Evolutionary conservation across 2,797 vertebrate genomes (phyloP).

Genomic region (Sebastiscus tertius): DNA sequence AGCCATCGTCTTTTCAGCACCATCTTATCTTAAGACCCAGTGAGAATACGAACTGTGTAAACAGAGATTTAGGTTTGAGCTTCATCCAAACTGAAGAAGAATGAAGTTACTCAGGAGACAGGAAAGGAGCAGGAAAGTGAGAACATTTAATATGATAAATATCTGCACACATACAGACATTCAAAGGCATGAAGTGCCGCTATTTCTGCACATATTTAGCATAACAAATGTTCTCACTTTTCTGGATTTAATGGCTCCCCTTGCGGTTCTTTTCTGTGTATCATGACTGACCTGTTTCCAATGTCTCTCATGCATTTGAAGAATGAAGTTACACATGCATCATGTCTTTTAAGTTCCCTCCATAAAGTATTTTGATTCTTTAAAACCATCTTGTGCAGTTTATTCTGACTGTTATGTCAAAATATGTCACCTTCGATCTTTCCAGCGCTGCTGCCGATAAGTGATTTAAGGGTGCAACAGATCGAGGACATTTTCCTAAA

Average conservation of each 20-base stretch:
- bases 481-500: not conserved
- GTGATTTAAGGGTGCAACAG: not conserved
- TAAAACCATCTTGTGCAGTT: not conserved
- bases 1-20: slow-evolving; percentile 2
- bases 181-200: not conserved
- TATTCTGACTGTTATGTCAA: not conserved
- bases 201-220: not conserved
- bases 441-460: no score
- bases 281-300: not conserved
- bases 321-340: not conserved
- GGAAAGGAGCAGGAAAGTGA: not conserved
- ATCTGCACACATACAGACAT: not conserved
- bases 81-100: not conserved
- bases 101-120: not conserved
- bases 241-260: not conserved
- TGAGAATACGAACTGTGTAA: slow-evolving; percentile 6
- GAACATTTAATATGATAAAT: not conserved
- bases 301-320: not conserved
- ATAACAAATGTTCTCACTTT: not conserved
- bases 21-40: not conserved
- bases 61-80: slow-evolving; percentile 14
- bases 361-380: not conserved
- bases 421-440: not conserved
- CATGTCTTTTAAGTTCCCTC: not conserved
- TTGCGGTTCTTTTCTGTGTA: not conserved